phyloP scores from a whole-genome alignment of 2,797 vertebrate genomes.

The Arctocebus calabarensis region DNA sequence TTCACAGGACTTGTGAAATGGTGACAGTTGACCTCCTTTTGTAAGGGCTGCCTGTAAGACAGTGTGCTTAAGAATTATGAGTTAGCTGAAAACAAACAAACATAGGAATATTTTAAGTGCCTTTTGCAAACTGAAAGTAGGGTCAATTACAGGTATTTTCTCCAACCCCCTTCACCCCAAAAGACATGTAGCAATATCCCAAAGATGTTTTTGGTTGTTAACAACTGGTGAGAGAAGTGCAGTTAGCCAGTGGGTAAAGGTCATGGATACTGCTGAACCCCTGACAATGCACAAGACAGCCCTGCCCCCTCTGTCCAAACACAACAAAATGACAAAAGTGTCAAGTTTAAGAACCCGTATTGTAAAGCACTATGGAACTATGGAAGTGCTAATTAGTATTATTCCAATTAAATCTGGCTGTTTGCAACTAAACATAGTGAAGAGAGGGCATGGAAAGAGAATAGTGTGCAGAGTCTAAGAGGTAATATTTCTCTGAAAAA shows the following conservation, averaged over 20 bases:
- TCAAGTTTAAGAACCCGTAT: neutral
- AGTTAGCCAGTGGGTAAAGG: neutral
- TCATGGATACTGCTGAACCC: neutral
- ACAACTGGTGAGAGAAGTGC: neutral
- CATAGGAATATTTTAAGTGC: neutral
- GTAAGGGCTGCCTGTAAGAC: neutral
- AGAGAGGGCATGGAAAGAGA: neutral
- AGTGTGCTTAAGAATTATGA: neutral
- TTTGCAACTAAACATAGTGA: neutral
- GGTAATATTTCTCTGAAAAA: neutral
- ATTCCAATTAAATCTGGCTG: neutral
- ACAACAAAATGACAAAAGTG: neutral
- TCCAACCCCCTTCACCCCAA: too few species aligned
- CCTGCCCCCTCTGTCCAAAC: rapidly evolving
- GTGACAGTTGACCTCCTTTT: neutral
- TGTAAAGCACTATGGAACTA: neutral
- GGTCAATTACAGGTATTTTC: neutral
- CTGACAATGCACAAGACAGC: neutral
- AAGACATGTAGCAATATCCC: neutral
- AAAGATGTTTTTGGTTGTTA: neutral
- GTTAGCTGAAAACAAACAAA: neutral
- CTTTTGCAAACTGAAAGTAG: neutral
- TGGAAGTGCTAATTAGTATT: neutral
- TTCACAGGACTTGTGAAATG: neutral
- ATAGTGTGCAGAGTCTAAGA: neutral